Evolutionary conservation across 2,113 vertebrate species (phyloP).

Genomic region (Solenodon paradoxus): DNA sequence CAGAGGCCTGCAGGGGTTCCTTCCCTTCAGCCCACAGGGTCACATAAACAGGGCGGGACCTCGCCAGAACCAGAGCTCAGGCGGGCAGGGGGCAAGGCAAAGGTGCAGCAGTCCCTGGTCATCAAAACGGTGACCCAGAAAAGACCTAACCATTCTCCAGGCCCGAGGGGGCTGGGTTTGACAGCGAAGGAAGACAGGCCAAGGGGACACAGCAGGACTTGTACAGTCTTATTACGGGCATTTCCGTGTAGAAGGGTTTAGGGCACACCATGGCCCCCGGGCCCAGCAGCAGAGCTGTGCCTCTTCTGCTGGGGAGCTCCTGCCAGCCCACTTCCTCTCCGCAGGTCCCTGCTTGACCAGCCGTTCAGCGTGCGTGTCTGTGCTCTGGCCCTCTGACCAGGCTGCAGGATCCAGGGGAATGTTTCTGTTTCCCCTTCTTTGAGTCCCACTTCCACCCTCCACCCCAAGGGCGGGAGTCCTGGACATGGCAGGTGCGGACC

Average conservation of each 20-base stretch:
- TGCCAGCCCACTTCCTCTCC: background rate
- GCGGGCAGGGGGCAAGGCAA: accelerated
- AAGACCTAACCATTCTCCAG: background rate
- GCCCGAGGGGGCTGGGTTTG: background rate
- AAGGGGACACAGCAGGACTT: background rate
- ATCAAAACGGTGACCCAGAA: background rate
- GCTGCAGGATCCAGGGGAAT: background rate
- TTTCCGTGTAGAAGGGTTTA: accelerated
- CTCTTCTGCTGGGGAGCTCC: background rate
- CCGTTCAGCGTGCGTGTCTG: background rate
- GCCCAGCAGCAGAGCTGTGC: background rate
- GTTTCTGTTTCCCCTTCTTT: background rate
- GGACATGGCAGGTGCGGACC: background rate
- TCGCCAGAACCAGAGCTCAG: background rate
- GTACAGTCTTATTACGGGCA: accelerated
- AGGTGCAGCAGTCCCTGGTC: accelerated
- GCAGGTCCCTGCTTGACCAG: too few species aligned
- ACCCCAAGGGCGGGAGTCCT: accelerated
- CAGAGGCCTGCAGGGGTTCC: background rate
- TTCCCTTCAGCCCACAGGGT: too few species aligned
- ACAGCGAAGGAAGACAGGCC: background rate
- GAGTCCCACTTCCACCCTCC: background rate
- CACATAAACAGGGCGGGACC: too few species aligned
- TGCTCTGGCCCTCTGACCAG: background rate
- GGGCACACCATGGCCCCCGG: accelerated